Percentiles rank a stretch among this genome's conserved stretches.
Evolutionary conservation across 2,888 invertebrate genomes (phyloP).

Genomic region (Chrysodeixis includens): DNA sequence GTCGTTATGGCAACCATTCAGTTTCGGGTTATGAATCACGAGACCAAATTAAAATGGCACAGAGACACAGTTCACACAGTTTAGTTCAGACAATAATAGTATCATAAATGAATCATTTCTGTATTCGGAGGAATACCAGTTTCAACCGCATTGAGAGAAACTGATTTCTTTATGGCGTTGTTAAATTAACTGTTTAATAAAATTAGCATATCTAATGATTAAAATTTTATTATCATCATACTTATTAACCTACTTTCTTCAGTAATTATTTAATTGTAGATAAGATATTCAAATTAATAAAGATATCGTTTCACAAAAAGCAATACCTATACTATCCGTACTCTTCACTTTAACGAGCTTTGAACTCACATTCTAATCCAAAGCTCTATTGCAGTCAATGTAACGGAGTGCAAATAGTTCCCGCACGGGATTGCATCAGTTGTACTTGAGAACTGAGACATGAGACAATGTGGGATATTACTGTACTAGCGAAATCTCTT

Average conservation of each 20-base stretch:
- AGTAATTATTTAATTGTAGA: too few relatives aligned
- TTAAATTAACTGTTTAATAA: too few relatives aligned
- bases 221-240: too few relatives aligned
- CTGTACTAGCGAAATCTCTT: conserved; percentile 10
- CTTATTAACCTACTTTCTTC: too few relatives aligned
- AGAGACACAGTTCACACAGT: neutral
- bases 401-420: neutral
- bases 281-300: too few relatives aligned
- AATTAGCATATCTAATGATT: too few relatives aligned
- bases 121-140: neutral
- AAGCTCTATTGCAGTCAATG: neutral
- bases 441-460: neutral
- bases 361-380: neutral
- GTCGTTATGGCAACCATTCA: conserved; percentile 60
- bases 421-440: conserved; percentile 37
- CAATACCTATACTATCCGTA: too few relatives aligned
- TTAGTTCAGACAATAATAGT: neutral
- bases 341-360: too few relatives aligned
- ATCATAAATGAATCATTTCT: neutral
- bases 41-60: conserved; percentile 27
- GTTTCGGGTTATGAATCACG: conserved; percentile 43
- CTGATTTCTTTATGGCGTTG: neutral
- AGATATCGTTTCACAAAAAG: too few relatives aligned
- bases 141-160: neutral
- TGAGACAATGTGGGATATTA: conserved; percentile 14